Conservation (phyloP, 2,113 vertebrate genomes). For the Anolis carolinensis region DNA sequence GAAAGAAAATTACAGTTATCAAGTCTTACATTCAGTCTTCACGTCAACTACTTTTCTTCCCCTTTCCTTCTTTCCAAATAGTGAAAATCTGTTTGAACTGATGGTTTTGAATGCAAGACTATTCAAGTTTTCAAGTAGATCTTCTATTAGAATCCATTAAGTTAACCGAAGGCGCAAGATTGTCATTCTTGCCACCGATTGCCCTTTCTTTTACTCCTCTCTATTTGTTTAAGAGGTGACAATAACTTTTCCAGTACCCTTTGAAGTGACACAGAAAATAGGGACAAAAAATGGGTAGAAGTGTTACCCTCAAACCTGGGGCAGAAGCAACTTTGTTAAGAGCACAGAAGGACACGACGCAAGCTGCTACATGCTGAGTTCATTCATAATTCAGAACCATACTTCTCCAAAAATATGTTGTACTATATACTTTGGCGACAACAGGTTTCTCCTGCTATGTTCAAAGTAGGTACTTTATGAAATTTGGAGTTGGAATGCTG, state of each 20-base stretch:
- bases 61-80: constrained; percentile 41
- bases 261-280: constrained; percentile 78
- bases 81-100: constrained; percentile 33
- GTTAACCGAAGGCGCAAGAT: constrained; percentile 31
- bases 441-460: constrained; percentile 49
- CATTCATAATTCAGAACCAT: constrained; percentile 46
- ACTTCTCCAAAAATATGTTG: constrained; percentile 51
- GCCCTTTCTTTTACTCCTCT: constrained; percentile 22
- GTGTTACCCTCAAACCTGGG: constrained; percentile 68
- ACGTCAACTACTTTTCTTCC: constrained; percentile 45
- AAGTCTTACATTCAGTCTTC: constrained; percentile 58
- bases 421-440: constrained; percentile 74
- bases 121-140: constrained; percentile 45
- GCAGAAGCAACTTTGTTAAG: constrained; percentile 76
- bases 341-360: constrained; percentile 73
- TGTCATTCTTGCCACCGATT: constrained; percentile 53
- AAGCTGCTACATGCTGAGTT: constrained; percentile 73
- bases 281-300: constrained; percentile 70
- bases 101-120: constrained; percentile 48
- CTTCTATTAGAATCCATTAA: constrained; percentile 38
- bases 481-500: constrained; percentile 66
- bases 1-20: constrained; percentile 65
- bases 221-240: constrained; percentile 67
- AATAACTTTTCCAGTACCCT: constrained; percentile 76
- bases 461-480: constrained; percentile 64